These are phyloP conservation scores for Cataglyphis hispanica DNA, from an alignment of 1,140 invertebrate species.

Conservation along the genomic window DNA sequence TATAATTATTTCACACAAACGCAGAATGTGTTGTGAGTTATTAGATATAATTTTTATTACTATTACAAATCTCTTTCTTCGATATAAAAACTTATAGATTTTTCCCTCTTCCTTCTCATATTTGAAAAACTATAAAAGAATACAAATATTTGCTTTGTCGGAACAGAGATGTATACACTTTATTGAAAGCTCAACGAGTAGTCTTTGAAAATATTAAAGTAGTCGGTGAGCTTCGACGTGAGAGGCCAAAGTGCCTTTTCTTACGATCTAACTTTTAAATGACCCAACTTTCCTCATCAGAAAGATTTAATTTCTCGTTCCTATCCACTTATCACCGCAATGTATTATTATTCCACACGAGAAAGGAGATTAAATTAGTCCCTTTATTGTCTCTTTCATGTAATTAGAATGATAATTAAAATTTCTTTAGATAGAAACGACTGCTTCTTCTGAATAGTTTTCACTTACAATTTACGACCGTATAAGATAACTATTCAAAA, in stretches of 20 bases:
- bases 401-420: constrained; percentile 20
- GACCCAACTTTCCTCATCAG: constrained; percentile 37
- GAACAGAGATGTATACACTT: constrained; percentile 10
- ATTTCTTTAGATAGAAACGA: neutral
- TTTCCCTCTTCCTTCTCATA: neutral
- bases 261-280: constrained; percentile 45
- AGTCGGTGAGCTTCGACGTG: neutral
- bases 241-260: constrained; percentile 19
- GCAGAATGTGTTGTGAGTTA: neutral
- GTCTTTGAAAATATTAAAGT: constrained; percentile 28
- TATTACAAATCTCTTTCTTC: neutral
- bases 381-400: neutral
- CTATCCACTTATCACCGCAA: constrained; percentile 25
- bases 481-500: too few relatives aligned
- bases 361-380: neutral
- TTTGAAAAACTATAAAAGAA: neutral
- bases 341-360: constrained; percentile 3
- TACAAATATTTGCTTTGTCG: constrained; percentile 3
- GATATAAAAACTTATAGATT: neutral
- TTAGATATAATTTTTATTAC: neutral
- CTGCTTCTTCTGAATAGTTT: neutral
- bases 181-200: constrained; percentile 22
- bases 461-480: neutral
- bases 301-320: constrained; percentile 41
- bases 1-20: neutral